Conservation (phyloP, 2,888 invertebrate species). For the Ceraclea dissimilis region DNA sequence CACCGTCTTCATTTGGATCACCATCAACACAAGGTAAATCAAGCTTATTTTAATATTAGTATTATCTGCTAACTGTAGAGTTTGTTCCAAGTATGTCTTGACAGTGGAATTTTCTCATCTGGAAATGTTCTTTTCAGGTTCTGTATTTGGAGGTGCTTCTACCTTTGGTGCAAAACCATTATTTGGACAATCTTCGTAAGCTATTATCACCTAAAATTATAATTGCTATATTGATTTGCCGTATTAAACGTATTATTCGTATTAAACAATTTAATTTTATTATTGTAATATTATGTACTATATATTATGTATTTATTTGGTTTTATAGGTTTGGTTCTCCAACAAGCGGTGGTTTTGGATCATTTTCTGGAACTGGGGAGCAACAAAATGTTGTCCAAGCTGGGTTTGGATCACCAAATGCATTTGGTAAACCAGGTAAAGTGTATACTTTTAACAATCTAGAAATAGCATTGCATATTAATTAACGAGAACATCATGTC, state of each 20-base stretch:
- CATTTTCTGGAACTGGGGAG: slow-evolving; percentile 17
- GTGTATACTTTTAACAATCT: neutral
- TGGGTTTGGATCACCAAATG: slow-evolving; percentile 24
- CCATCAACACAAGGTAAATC: slow-evolving; percentile 17
- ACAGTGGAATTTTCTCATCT: too few relatives aligned
- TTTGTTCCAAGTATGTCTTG: too few relatives aligned
- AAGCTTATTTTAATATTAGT: too few relatives aligned
- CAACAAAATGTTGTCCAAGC: slow-evolving; percentile 19
- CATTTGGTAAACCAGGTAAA: slow-evolving; percentile 30
- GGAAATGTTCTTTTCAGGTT: slow-evolving; percentile 31
- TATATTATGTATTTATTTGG: neutral
- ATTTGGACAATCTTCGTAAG: slow-evolving; percentile 39
- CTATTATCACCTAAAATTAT: slow-evolving; percentile 27
- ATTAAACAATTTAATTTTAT: too few relatives aligned
- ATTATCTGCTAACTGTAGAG: too few relatives aligned
- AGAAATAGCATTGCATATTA: neutral
- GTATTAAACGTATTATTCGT: too few relatives aligned
- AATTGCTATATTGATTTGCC: too few relatives aligned
- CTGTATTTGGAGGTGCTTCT: slow-evolving; percentile 40
- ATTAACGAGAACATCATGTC: neutral
- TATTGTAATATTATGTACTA: neutral
- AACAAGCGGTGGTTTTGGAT: slow-evolving; percentile 16
- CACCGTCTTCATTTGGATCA: slow-evolving; percentile 19
- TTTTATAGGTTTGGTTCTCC: slow-evolving; percentile 20
- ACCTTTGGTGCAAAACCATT: slow-evolving; percentile 41